Conservation (phyloP, 2,797 vertebrate species). For the Pangasius sanitwongsei region DNA sequence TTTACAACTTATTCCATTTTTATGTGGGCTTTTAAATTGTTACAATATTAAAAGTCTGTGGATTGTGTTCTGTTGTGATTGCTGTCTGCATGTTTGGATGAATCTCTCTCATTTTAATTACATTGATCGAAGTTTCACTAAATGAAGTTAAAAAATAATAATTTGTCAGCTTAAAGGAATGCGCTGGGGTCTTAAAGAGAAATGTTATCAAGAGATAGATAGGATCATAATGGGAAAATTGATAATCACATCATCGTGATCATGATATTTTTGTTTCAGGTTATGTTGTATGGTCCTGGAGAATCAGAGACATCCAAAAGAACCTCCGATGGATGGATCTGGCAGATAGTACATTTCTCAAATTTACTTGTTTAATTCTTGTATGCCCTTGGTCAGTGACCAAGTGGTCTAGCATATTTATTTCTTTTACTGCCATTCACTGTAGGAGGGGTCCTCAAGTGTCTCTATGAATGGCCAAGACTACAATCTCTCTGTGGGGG, state of each 20-base stretch:
- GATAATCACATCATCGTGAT: neutral
- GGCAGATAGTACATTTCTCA: slow-evolving; percentile 84
- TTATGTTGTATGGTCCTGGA: slow-evolving; percentile 79
- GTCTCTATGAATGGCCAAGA: slow-evolving; percentile 70
- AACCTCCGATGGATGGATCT: slow-evolving; percentile 87
- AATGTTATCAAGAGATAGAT: neutral
- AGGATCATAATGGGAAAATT: neutral
- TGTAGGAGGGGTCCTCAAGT: slow-evolving; percentile 85
- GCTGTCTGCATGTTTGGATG: neutral
- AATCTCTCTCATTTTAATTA: neutral
- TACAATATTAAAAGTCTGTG: neutral
- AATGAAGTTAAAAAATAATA: neutral
- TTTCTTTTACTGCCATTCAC: slow-evolving; percentile 22
- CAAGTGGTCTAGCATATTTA: slow-evolving; percentile 3
- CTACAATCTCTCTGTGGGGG: slow-evolving; percentile 73
- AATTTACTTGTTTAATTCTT: neutral
- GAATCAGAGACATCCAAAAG: slow-evolving; percentile 66
- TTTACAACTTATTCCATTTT: neutral
- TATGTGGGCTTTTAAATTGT: neutral
- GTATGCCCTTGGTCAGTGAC: neutral
- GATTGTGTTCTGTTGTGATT: neutral
- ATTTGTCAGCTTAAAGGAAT: neutral
- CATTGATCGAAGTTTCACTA: neutral
- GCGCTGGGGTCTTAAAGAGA: neutral
- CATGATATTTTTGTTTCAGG: slow-evolving; percentile 68